Evolutionary conservation across 1,140 invertebrate genomes (phyloP).

Genomic region (fruit fly (Drosophila melanogaster)): Release_6_plus_ISO1_MT NT_037436.4:17503001-17503500

Average conservation of each 20-base stretch:
- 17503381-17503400: conserved; percentile 27
- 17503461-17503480: conserved; percentile 58
- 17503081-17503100: conserved; percentile 9
- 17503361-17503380: conserved; percentile 64
- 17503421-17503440: conserved; percentile 9
- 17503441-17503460: conserved; percentile 37
- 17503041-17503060: conserved; percentile 50
- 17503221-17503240: conserved; percentile 7
- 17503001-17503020: conserved; percentile 81
- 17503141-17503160: too few relatives aligned
- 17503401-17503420: conserved; percentile 17
- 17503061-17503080: conserved; percentile 29
- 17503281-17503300: conserved; percentile 62
- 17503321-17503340: conserved; percentile 44
- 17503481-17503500: conserved; percentile 17
- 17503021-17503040: conserved; percentile 29
- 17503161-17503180: too few relatives aligned
- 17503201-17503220: not conserved
- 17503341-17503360: conserved; percentile 56
- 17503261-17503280: conserved; percentile 34
- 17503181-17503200: too few relatives aligned
- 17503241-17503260: conserved; percentile 32
- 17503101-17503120: not conserved
- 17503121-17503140: too few relatives aligned
- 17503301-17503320: conserved; percentile 70